Conservation (phyloP, 2,113 vertebrate genomes). For the Cyanocitta stelleri region DNA sequence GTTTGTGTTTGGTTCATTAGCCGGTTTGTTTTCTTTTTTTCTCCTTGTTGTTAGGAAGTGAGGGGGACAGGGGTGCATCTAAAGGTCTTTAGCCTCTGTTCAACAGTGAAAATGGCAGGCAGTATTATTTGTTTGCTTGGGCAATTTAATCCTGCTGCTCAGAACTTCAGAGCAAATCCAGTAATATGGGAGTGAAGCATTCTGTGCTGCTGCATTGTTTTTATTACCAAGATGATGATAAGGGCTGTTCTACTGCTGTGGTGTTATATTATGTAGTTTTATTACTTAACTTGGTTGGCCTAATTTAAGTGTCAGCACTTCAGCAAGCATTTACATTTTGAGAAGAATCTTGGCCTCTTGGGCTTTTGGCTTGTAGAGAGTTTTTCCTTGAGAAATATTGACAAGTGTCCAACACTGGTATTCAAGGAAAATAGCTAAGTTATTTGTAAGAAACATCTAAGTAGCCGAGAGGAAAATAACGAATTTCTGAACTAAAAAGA, state of each 20-base stretch:
- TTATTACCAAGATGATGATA: not conserved
- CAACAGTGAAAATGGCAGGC: not conserved
- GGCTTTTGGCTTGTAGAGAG: not conserved
- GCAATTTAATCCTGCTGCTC: not conserved
- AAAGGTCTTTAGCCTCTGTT: not conserved
- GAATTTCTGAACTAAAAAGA: not conserved
- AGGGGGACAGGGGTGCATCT: not conserved
- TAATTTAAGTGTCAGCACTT: not conserved
- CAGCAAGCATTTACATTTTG: not conserved
- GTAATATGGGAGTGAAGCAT: not conserved
- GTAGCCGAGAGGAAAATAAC: not conserved
- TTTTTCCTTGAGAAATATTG: conserved; percentile 26
- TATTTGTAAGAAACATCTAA: not conserved
- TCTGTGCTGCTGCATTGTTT: not conserved
- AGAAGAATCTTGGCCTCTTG: not conserved
- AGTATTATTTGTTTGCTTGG: not conserved
- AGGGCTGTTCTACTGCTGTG: not conserved
- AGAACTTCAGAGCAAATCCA: not conserved
- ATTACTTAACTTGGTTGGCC: not conserved
- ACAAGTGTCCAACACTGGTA: not conserved
- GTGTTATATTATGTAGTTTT: not conserved
- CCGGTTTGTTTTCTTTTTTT: not conserved
- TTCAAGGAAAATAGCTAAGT: conserved; percentile 4
- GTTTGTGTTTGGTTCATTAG: not conserved
- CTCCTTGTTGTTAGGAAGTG: not conserved